Conservation (phyloP, 2,113 vertebrate species). For the Accipiter virgatus region DNA sequence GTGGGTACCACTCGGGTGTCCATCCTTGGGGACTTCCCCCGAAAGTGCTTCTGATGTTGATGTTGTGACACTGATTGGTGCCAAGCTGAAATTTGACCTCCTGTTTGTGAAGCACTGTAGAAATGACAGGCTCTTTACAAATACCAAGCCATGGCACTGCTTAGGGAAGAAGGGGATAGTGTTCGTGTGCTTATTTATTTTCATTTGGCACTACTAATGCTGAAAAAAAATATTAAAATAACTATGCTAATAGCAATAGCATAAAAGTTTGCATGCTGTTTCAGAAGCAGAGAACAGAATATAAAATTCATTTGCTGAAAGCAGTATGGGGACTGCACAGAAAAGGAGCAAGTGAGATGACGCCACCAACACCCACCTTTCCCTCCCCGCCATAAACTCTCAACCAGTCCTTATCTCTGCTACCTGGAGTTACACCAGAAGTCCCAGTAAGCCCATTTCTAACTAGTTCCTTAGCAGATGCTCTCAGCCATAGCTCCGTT, state of each 20-base stretch:
- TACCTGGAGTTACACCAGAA: neutral
- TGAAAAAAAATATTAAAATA: neutral
- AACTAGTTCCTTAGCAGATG: neutral
- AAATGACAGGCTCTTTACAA: neutral
- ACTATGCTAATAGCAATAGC: neutral
- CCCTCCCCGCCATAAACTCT: neutral
- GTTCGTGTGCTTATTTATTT: neutral
- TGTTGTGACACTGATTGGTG: neutral
- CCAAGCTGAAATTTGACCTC: neutral
- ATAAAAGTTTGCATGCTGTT: neutral
- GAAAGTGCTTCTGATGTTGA: neutral
- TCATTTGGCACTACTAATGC: neutral
- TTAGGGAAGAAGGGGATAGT: neutral
- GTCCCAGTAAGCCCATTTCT: neutral
- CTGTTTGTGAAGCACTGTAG: neutral
- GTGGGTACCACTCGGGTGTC: fast-evolving
- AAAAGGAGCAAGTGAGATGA: neutral
- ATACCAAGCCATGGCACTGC: neutral
- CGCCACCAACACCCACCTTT: neutral
- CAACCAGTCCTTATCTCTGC: neutral
- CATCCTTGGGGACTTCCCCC: neutral
- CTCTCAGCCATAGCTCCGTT: neutral
- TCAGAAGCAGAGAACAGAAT: neutral
- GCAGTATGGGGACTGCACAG: neutral
- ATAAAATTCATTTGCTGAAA: neutral